phyloP scores from a whole-genome alignment of 1,140 invertebrate genomes.

The Ostrea denselamellosa region DNA sequence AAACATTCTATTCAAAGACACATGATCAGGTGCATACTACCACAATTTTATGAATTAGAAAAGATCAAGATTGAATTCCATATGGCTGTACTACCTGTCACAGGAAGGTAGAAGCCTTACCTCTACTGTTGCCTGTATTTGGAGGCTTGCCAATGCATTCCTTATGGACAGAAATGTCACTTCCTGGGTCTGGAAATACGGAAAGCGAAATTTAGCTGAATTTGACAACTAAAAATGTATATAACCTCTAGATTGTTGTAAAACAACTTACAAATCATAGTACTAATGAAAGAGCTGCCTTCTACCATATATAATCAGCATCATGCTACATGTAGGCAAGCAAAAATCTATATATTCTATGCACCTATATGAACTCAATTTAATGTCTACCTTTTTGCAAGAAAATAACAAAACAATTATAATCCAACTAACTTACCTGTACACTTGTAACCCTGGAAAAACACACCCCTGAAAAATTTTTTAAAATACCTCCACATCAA shows the following conservation, averaged over 20 bases:
- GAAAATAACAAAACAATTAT: background rate
- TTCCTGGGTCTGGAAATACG: slow-evolving; percentile 67
- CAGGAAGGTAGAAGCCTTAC: slow-evolving; percentile 48
- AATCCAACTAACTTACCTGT: background rate
- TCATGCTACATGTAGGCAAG: no score
- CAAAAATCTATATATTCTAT: no score
- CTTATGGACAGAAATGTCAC: slow-evolving; percentile 76
- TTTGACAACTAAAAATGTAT: no score
- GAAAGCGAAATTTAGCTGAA: no score
- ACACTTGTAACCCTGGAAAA: slow-evolving; percentile 83
- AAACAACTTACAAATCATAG: background rate
- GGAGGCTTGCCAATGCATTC: slow-evolving; percentile 76
- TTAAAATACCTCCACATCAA: background rate
- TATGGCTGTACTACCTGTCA: background rate
- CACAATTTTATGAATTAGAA: no score
- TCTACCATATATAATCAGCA: slow-evolving; percentile 36
- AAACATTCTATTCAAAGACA: no score
- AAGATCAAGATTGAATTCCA: background rate
- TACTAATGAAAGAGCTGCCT: background rate
- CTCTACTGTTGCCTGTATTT: slow-evolving; percentile 50
- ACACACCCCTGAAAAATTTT: slow-evolving; percentile 87
- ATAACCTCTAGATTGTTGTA: no score
- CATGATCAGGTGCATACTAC: no score
- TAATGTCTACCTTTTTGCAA: slow-evolving; percentile 47
- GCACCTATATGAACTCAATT: background rate